Base-by-base conservation (phyloP, 2,888 invertebrate species). In the Schizaphis graminum region DNA sequence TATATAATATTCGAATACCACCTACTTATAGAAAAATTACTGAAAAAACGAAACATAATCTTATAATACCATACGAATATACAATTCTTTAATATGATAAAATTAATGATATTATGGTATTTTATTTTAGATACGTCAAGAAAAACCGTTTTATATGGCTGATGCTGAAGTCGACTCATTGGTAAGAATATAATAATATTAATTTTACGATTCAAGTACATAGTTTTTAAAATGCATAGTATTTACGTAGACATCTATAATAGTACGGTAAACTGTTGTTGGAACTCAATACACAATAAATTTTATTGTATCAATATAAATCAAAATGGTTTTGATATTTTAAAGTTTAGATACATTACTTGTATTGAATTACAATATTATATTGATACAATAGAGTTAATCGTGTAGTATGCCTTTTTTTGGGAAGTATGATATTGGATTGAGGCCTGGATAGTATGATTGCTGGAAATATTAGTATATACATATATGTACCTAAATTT, bases 141-240 rank as follows among this genome's bases (percentile, higher is more conserved):
- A 99, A 97, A 99, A 99, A 97, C 99, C 99, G 96, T 99, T 99
- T 97, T 99, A 99, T 97, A 98, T 99, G 97, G 99, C 99, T 96
- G 99, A 99, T 97, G 99, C 99, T 96, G 99, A 99, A 97, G 98
- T 99, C 97, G 99, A 99, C 97, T 99, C 99, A 97, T 97, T 99
- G 98, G 99, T 99, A 97, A 98, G 99, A 35, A 77, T 21, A 77
- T 21, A 35, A 77, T 35, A 77, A 8, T 77, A 21, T 77, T 77
- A 61, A 28, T 56, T 44, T 41, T 61, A 24, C 53, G 35, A 53
- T 35, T 35, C 5, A 49, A 35, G 10, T 49, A n/a, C 1, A 49
- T 47, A 4, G 28, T 86, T 49, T 86, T 86, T 77, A 21, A 77
- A 77, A 77, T 77, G 35, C 21, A 21, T 8, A 77, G 8, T 77